A percentile compares a stretch with the other conserved stretches of the same genome.
Evolutionary conservation across 2,797 vertebrate species (phyloP).

Genomic region (Paramormyrops hopkinsi): DNA sequence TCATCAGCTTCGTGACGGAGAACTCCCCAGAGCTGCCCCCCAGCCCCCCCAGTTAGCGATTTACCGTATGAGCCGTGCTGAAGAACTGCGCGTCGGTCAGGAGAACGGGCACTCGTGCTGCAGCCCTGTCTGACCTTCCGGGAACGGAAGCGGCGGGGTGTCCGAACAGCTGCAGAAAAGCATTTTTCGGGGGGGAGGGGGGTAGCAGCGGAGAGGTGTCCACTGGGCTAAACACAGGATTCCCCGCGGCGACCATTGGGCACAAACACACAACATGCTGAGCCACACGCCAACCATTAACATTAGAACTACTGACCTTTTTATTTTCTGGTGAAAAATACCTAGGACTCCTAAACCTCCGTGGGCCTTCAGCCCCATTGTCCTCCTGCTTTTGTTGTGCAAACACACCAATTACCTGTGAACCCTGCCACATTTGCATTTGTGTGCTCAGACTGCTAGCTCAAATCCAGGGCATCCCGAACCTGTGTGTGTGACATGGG

Average conservation of each 20-base stretch:
- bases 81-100: not conserved
- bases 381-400: too few relatives aligned
- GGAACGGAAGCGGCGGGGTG: not conserved
- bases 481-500: too few relatives aligned
- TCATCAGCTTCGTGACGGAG: not conserved
- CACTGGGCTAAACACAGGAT: not conserved
- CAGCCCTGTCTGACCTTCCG: not conserved
- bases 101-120: not conserved
- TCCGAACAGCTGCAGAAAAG: not conserved
- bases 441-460: too few relatives aligned
- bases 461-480: too few relatives aligned
- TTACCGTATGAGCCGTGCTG: not conserved
- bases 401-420: too few relatives aligned
- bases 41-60: not conserved
- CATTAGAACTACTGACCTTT: too few relatives aligned
- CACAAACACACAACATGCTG: not conserved
- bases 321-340: too few relatives aligned
- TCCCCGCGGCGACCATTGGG: not conserved
- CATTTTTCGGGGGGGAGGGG: not conserved
- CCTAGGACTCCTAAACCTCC: too few relatives aligned
- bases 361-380: too few relatives aligned
- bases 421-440: too few relatives aligned
- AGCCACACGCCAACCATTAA: not conserved
- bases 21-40: not conserved
- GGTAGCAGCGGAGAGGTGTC: not conserved